phyloP scores from a whole-genome alignment of 1,140 invertebrate species.

The Drosophila guanche region DNA sequence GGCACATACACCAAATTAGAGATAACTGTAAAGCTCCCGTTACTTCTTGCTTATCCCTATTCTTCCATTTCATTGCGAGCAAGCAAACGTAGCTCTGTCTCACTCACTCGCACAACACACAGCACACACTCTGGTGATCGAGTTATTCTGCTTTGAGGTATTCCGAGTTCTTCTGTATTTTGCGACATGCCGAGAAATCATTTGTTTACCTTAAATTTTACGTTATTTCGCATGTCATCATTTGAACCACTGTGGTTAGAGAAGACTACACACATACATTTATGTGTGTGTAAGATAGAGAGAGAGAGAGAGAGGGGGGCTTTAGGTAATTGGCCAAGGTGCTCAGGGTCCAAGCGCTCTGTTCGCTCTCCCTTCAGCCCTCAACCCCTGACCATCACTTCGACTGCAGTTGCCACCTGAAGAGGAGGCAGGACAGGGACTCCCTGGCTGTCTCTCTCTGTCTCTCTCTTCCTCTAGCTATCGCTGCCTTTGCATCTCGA shows the following conservation, averaged over 20 bases:
- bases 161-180: neutral
- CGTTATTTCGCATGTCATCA: no score
- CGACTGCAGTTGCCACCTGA: slow-evolving; percentile 44
- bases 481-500: slow-evolving; percentile 71
- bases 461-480: slow-evolving; percentile 67
- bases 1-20: no score
- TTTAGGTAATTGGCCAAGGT: slow-evolving; percentile 54
- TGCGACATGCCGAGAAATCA: no score
- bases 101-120: no score
- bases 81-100: no score
- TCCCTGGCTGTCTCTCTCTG: slow-evolving; percentile 49
- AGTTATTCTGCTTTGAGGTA: no score
- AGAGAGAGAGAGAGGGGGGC: slow-evolving; percentile 9
- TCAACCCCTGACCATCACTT: slow-evolving; percentile 4
- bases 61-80: no score
- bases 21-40: no score
- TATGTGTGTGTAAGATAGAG: neutral
- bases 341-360: slow-evolving; percentile 34
- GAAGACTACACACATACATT: neutral
- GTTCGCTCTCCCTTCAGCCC: neutral
- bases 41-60: no score
- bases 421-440: slow-evolving; percentile 20
- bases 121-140: no score
- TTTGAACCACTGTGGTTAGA: no score
- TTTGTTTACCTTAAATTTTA: no score